Evolutionary conservation across 2,888 invertebrate species (phyloP).

Genomic region (Meghimatium bilineatum): DNA sequence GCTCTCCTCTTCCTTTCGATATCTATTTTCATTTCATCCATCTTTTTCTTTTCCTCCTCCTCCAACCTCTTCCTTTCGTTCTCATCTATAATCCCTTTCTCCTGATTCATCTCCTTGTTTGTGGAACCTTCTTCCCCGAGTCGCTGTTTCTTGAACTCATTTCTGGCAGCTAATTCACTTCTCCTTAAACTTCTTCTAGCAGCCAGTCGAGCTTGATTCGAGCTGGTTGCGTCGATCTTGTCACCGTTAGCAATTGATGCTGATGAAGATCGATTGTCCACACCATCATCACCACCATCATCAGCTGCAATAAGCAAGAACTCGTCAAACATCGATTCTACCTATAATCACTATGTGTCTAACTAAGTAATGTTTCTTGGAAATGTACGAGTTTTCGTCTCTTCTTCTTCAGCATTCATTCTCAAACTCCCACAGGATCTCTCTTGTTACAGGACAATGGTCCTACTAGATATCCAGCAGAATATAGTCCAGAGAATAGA

Average conservation of each 20-base stretch:
- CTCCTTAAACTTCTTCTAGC: slow-evolving; percentile 26
- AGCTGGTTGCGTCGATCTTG: slow-evolving; percentile 15
- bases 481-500: too few species aligned
- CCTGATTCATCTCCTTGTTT: background rate
- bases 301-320: slow-evolving; percentile 35
- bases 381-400: too few species aligned
- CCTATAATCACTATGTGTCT: background rate
- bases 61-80: slow-evolving; percentile 12
- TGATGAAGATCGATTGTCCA: background rate
- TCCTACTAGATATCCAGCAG: too few species aligned
- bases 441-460: too few species aligned
- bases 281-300: background rate
- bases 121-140: background rate
- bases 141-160: slow-evolving; percentile 26
- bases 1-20: slow-evolving; percentile 23
- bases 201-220: slow-evolving; percentile 3
- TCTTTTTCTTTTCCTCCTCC: slow-evolving; percentile 13
- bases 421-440: too few species aligned
- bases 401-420: too few species aligned
- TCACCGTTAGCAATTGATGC: background rate
- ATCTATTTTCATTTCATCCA: slow-evolving; percentile 26
- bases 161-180: slow-evolving; percentile 27
- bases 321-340: background rate
- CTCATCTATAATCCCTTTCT: slow-evolving; percentile 8
- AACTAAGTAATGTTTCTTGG: background rate